These are phyloP conservation scores for Sarcophaga subvicina DNA, from an alignment of 2,888 invertebrate species.

Conservation along the genomic window DNA sequence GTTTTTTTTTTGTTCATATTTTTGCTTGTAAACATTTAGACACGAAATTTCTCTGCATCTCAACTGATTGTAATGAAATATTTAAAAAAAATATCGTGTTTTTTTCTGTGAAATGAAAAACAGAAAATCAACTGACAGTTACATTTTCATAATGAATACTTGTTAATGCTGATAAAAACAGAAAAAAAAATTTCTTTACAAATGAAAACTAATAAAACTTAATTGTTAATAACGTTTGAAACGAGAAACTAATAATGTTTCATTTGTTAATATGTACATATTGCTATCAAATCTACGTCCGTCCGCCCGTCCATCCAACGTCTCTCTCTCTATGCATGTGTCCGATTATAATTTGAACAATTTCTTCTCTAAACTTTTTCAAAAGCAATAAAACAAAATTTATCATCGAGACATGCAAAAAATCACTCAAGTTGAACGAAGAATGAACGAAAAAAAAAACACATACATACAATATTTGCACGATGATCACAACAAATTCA, in stretches of 20 bases:
- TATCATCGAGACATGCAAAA: constrained; percentile 51
- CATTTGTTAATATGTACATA: background rate
- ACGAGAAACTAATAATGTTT: constrained; percentile 22
- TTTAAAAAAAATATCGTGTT: background rate
- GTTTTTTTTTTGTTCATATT: background rate
- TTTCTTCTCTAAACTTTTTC: constrained; percentile 29
- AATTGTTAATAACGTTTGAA: constrained; percentile 7
- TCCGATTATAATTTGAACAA: constrained; percentile 23
- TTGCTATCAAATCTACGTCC: background rate
- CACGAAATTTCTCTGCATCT: constrained; percentile 50
- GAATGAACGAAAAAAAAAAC: constrained; percentile 26
- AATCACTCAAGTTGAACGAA: constrained; percentile 62
- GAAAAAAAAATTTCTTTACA: no score
- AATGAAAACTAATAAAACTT: background rate
- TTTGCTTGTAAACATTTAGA: constrained; percentile 45
- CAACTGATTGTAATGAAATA: constrained; percentile 19
- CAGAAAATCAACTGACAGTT: constrained; percentile 1
- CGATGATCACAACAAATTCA: constrained; percentile 44
- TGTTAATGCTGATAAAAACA: no score
- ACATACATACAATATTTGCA: constrained; percentile 32
- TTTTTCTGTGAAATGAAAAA: background rate
- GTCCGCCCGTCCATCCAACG: background rate
- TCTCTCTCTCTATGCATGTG: background rate
- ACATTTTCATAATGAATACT: constrained; percentile 29
- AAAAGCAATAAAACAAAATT: constrained; percentile 41